Conservation (phyloP, 2,113 vertebrate genomes). For the Bombycilla garrulus region DNA sequence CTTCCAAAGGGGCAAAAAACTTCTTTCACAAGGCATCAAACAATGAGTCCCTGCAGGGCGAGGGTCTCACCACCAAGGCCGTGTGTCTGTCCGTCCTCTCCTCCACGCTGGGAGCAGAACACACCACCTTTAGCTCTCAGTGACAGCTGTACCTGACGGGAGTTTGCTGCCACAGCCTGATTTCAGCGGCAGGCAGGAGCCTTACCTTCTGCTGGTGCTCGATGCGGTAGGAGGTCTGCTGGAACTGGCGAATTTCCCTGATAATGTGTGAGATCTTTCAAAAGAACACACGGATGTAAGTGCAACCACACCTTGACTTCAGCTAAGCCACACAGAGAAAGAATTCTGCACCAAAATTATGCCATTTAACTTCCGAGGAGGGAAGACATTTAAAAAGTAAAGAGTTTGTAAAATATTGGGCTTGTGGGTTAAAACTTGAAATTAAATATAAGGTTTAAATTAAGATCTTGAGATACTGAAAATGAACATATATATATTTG, state of each 20-base stretch:
- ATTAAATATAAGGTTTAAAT: too few relatives aligned
- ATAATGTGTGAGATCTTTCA: constrained; percentile 96
- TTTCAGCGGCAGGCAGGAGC: background rate
- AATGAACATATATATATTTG: too few relatives aligned
- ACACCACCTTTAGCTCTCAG: background rate
- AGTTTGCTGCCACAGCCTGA: background rate
- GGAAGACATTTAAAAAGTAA: too few relatives aligned
- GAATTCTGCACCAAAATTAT: background rate
- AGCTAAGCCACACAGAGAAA: background rate
- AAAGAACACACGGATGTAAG: background rate
- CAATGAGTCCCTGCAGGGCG: background rate
- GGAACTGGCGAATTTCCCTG: constrained; percentile 97
- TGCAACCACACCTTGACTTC: background rate
- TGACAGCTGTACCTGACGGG: background rate
- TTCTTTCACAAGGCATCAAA: background rate
- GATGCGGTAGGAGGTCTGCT: constrained; percentile 97
- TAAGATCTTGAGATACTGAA: too few relatives aligned
- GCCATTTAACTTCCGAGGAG: background rate
- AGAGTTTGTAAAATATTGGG: too few relatives aligned
- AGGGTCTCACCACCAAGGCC: background rate
- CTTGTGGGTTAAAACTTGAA: too few relatives aligned
- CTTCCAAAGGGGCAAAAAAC: background rate
- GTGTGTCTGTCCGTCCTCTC: background rate
- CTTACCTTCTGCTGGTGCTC: constrained; percentile 94
- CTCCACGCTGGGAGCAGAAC: background rate